Percentiles rank a stretch among this genome's conserved stretches.
phyloP scores from a whole-genome alignment of 2,888 invertebrate species.

The Dynastes grantii region DNA sequence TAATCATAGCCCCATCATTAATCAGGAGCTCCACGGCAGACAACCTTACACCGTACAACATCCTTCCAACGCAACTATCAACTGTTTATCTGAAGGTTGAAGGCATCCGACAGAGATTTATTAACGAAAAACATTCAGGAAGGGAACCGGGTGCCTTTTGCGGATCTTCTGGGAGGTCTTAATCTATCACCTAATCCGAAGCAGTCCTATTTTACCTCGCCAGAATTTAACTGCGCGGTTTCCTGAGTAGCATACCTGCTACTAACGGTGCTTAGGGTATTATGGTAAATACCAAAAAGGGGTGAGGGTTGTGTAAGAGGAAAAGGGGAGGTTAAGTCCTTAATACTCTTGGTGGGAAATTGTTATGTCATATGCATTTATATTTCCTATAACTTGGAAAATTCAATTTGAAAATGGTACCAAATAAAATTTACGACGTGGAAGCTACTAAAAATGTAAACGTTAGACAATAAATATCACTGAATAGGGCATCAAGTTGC shows the following conservation, averaged over 20 bases:
- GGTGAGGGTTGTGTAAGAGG: too few relatives aligned
- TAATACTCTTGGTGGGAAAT: too few relatives aligned
- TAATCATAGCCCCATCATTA: neutral
- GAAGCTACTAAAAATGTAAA: too few relatives aligned
- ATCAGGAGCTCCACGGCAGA: neutral
- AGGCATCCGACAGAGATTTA: slow-evolving; percentile 15
- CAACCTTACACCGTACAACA: neutral
- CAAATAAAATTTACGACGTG: too few relatives aligned
- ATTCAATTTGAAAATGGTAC: too few relatives aligned
- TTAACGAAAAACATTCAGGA: neutral
- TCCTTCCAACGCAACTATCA: neutral
- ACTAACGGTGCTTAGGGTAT: too few relatives aligned
- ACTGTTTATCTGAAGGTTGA: neutral
- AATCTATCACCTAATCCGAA: slow-evolving; percentile 20
- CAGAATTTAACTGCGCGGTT: neutral
- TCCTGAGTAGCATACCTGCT: neutral
- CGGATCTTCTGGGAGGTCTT: neutral
- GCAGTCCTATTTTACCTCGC: slow-evolving; percentile 4
- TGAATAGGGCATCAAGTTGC: too few relatives aligned
- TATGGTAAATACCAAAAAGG: too few relatives aligned
- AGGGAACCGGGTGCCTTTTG: neutral
- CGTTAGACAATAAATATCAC: too few relatives aligned
- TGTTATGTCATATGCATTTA: too few relatives aligned
- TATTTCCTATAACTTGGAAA: too few relatives aligned
- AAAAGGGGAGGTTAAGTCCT: too few relatives aligned